These are phyloP conservation scores for Cliona cf. orientalis DNA, from an alignment of 37 sponge, comb jelly and placozoan genomes.

Conservation along the genomic window DNA sequence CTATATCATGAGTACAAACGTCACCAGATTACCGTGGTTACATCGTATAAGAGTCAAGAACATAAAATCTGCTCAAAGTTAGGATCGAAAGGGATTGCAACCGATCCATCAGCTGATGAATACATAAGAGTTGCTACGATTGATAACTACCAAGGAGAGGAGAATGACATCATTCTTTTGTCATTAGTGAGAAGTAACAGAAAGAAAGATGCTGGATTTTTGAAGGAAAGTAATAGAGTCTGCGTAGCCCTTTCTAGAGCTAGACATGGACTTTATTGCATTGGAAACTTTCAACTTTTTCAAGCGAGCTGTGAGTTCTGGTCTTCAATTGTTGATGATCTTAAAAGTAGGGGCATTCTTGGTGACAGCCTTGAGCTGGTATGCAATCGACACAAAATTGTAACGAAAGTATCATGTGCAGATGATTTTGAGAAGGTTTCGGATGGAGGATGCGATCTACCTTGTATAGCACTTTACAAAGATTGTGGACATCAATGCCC, in stretches of 20 bases:
- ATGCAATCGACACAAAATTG: constrained; percentile 83
- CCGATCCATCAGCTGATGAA: constrained; percentile 46
- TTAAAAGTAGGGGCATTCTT: constrained; percentile 41
- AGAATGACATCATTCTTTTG: constrained; percentile 92
- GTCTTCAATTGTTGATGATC: constrained; percentile 51
- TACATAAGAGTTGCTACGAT: constrained; percentile 72
- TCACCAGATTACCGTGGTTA: constrained; percentile 82
- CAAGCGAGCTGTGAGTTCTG: constrained; percentile 45
- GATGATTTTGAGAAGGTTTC: too few relatives aligned
- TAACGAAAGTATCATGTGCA: constrained; percentile 38
- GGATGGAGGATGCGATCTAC: too few relatives aligned
- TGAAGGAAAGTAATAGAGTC: constrained; percentile 81
- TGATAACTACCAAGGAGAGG: constrained; percentile 97
- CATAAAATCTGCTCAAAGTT: too few relatives aligned
- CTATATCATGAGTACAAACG: constrained; percentile 68
- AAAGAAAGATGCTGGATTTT: constrained; percentile 73
- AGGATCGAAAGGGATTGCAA: constrained; percentile 36
- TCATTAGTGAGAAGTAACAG: constrained; percentile 87
- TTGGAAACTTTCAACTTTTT: constrained; percentile 88
- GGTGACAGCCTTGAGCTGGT: constrained; percentile 54
- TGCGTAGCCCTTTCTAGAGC: constrained; percentile 97
- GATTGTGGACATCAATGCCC: constrained; percentile 61
- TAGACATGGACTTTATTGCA: constrained; percentile 85
- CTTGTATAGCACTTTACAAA: too few relatives aligned
- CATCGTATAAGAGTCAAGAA: constrained; percentile 87